A percentile compares a stretch with the other conserved stretches of the same genome.
These are phyloP conservation scores for Labeo rohita DNA, from an alignment of 2,113 vertebrate genomes.

Conservation along the genomic window DNA sequence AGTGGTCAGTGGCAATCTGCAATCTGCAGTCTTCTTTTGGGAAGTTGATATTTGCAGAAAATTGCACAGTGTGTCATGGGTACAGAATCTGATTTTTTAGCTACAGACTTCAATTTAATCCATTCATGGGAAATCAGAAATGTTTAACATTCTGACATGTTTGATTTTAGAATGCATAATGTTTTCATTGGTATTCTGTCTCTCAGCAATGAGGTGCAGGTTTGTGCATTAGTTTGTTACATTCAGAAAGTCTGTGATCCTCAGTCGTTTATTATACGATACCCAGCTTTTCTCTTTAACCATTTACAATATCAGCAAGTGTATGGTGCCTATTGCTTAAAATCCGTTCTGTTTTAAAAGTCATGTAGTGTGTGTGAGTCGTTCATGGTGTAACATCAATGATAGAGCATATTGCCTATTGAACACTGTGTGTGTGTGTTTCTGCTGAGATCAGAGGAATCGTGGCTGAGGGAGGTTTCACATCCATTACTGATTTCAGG, in stretches of 20 bases:
- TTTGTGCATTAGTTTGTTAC: not conserved
- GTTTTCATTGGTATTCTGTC: not conserved
- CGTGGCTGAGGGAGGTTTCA: slow-evolving; percentile 37
- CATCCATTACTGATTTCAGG: slow-evolving; percentile 55
- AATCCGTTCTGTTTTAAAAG: not conserved
- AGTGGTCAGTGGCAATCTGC: too few relatives aligned
- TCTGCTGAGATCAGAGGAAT: slow-evolving; percentile 56
- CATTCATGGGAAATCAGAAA: not conserved
- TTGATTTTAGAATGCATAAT: not conserved
- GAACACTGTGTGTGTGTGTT: slow-evolving; percentile 25
- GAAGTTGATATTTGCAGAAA: not conserved
- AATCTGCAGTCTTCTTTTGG: too few relatives aligned
- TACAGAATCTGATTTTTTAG: not conserved
- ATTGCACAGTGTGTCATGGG: not conserved
- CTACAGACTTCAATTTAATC: not conserved
- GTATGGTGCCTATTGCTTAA: not conserved
- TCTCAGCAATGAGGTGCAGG: too few relatives aligned
- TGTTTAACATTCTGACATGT: not conserved
- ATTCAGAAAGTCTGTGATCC: not conserved
- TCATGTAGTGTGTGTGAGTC: not conserved
- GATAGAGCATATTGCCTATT: not conserved
- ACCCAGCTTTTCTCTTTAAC: not conserved
- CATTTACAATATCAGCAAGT: not conserved
- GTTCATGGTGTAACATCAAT: not conserved
- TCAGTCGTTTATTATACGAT: not conserved